phyloP scores from a whole-genome alignment of 2,113 vertebrate species.

The Cavia porcellus region DNA sequence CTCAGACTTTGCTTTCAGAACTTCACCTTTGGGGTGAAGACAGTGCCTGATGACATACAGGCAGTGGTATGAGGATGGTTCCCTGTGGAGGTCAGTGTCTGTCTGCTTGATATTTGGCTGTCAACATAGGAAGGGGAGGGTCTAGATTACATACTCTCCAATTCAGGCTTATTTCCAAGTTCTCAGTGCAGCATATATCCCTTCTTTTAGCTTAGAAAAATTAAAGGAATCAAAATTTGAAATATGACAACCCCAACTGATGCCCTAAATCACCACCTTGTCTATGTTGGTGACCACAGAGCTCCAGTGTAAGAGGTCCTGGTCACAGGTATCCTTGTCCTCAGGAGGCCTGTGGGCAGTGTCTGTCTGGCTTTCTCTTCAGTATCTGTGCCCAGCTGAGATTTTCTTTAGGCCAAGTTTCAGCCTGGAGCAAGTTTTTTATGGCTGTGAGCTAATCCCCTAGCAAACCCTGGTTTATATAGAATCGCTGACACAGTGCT shows the following conservation, averaged over 20 bases:
- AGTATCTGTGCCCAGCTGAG: slow-evolving; percentile 82
- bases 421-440: slow-evolving; percentile 89
- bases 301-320: slow-evolving; percentile 40
- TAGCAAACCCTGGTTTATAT: slow-evolving; percentile 87
- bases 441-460: slow-evolving; percentile 88
- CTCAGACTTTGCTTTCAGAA: background rate
- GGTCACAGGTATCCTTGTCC: slow-evolving; percentile 75
- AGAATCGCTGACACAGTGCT: slow-evolving; percentile 89
- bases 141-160: background rate
- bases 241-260: slow-evolving; percentile 69
- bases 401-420: slow-evolving; percentile 87
- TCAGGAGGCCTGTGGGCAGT: slow-evolving; percentile 73
- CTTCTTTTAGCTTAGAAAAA: slow-evolving; percentile 67
- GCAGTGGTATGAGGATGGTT: background rate
- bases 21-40: background rate
- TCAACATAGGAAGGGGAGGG: background rate
- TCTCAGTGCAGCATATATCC: slow-evolving; percentile 55
- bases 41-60: background rate
- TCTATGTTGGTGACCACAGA: slow-evolving; percentile 75
- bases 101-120: background rate
- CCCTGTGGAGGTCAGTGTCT: background rate
- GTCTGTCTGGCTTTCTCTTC: slow-evolving; percentile 79
- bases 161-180: background rate
- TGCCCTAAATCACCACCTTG: slow-evolving; percentile 77
- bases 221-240: slow-evolving; percentile 60